Evolutionary conservation across 2,113 vertebrate genomes (phyloP), one percentile per base, ranked within the genome.

Genomic region (Cinclus mexicanus): DNA sequence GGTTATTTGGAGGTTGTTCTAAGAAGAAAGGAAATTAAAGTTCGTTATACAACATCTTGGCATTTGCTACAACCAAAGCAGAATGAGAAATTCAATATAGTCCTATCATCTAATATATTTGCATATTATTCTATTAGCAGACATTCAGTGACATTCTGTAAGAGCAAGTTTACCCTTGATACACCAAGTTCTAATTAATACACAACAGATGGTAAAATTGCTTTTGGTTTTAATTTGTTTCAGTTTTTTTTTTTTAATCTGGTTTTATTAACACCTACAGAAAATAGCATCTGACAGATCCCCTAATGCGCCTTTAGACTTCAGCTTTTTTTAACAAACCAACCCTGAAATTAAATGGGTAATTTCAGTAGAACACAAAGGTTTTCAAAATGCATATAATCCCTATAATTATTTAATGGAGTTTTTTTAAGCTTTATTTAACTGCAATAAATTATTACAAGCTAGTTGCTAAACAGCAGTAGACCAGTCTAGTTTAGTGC

Each of bases 1-100:
- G 98, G 83, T 98, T 99, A 97, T 97, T 98, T 64, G 98, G 97
- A 94, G 99, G 98, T 98, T 99, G 98, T 90, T 99, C 99, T 99
- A 98, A 67, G 80, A 97, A 94, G 82, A 94, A 96, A 93, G 85
- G 92, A 90, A 97, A 97, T 96, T 68, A 82, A 94, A 96, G 65
- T 93, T 80, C 2, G 44, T 97, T 97, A 97, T 24, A 93, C 47
- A 94, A 79, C 28, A 44, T 90, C 69, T 89, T 60, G 64, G 81
- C 84, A 87, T 91, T 97, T 53, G 29, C 90, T 92, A 61, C 18
- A 92, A 79, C 69, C 61, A 89, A 94, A 95, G 84, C 47, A 96
- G 94, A 91, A 94, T 8, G 49, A 96, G 57, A 98, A 97, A 96
- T 74, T 69, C 84, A 89, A 80, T 72, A 81, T 82, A 94, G 94